Conservation (phyloP, 2,888 invertebrate species). For the Diadromus collaris region DNA sequence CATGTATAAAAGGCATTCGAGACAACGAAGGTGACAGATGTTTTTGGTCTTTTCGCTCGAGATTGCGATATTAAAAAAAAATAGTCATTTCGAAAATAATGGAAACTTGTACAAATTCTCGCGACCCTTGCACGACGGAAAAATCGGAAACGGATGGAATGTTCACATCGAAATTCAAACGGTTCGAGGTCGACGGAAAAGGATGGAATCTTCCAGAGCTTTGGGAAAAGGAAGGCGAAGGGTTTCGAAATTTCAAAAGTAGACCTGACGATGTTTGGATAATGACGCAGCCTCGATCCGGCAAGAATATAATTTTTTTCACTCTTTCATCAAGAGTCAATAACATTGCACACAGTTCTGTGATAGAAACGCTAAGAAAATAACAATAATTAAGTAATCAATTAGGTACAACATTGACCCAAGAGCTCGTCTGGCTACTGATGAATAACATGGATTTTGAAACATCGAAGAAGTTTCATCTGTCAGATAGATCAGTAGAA, state of each 20-base stretch:
- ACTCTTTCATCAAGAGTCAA: constrained; percentile 13
- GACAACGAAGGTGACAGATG: too few species aligned
- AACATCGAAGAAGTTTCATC: constrained; percentile 80
- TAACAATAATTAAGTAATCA: constrained; percentile 79
- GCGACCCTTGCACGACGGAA: not conserved
- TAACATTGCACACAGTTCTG: not conserved
- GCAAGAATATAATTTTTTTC: not conserved
- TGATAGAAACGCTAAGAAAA: not conserved
- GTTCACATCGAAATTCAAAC: not conserved
- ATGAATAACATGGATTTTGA: constrained; percentile 87
- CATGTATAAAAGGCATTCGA: too few species aligned
- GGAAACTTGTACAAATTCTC: not conserved
- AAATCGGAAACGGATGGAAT: not conserved
- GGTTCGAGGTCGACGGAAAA: constrained; percentile 83
- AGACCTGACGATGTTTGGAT: constrained; percentile 87
- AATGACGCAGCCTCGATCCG: constrained; percentile 87
- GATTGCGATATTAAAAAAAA: not conserved
- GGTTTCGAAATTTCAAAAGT: constrained; percentile 86
- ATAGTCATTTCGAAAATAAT: not conserved
- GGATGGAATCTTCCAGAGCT: constrained; percentile 86
- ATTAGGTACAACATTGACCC: constrained; percentile 81
- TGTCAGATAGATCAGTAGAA: constrained; percentile 17
- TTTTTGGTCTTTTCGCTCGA: too few species aligned
- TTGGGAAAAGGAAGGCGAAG: constrained; percentile 83
- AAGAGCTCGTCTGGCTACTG: constrained; percentile 89